Conservation (phyloP, 1,140 invertebrate species). For the Drosophila ironensis region DNA sequence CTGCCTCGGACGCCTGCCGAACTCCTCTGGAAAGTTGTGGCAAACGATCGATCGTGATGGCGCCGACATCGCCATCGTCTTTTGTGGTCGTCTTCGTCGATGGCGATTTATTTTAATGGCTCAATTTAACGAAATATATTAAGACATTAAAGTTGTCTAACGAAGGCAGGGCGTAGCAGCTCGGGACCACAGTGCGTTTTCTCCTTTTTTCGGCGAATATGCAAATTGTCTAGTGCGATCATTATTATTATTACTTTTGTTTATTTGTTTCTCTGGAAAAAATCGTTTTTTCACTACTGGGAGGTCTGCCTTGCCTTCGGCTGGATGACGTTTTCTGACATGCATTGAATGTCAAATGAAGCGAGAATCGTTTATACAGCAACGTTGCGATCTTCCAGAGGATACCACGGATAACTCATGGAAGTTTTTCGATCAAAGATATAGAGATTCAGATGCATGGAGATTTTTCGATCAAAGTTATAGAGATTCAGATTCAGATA, state of each 20-base stretch:
- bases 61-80: slow-evolving; percentile 63
- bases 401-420: slow-evolving; percentile 1
- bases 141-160: slow-evolving; percentile 81
- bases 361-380: slow-evolving; percentile 18
- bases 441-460: too few relatives aligned
- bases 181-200: slow-evolving; percentile 26
- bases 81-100: slow-evolving; percentile 55
- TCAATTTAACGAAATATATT: slow-evolving; percentile 81
- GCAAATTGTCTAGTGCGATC: slow-evolving; percentile 49
- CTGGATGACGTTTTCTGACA: slow-evolving; percentile 59
- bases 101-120: slow-evolving; percentile 81
- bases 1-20: slow-evolving; percentile 21
- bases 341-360: slow-evolving; percentile 65
- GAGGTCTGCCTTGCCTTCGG: slow-evolving; percentile 44
- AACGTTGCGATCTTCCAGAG: slow-evolving; percentile 9
- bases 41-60: slow-evolving; percentile 70
- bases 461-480: too few relatives aligned
- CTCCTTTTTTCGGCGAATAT: slow-evolving; percentile 27
- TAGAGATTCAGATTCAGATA: too few relatives aligned
- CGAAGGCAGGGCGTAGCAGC: slow-evolving; percentile 51
- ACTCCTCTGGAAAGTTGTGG: slow-evolving; percentile 78
- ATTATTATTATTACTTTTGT: slow-evolving; percentile 62
- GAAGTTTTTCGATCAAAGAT: not conserved
- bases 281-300: slow-evolving; percentile 37
- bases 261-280: slow-evolving; percentile 39